Evolutionary conservation across 2,113 vertebrate species (phyloP).

Genomic region (Perca schrenkii): DNA sequence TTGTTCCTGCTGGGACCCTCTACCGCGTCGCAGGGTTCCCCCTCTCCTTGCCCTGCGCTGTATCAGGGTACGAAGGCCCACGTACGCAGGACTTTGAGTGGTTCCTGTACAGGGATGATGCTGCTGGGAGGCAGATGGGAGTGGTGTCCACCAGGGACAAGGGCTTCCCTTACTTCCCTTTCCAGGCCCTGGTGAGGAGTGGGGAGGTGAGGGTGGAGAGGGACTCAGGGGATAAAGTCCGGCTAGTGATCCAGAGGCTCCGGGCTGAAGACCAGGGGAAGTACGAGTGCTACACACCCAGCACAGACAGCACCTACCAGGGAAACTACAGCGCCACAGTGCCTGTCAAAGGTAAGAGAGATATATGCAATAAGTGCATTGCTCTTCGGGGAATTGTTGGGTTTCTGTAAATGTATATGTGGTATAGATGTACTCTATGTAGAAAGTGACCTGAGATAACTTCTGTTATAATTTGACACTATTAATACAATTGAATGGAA

Average conservation of each 20-base stretch:
- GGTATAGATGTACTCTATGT: too few relatives aligned
- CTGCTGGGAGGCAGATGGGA: constrained; percentile 80
- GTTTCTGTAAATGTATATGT: too few relatives aligned
- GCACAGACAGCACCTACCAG: constrained; percentile 85
- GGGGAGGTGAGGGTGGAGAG: constrained; percentile 89
- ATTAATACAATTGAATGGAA: too few relatives aligned
- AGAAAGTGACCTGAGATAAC: too few relatives aligned
- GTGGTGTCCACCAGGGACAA: constrained; percentile 88
- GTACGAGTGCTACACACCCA: constrained; percentile 92
- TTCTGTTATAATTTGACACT: too few relatives aligned
- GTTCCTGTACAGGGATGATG: constrained; percentile 85
- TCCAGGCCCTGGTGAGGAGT: constrained; percentile 78
- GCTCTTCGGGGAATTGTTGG: too few relatives aligned
- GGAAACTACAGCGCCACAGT: constrained; percentile 89
- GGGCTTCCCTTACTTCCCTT: constrained; percentile 85
- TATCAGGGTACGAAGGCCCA: constrained; percentile 87
- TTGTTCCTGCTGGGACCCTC: constrained; percentile 86
- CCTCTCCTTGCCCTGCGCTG: constrained; percentile 86
- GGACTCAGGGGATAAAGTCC: constrained; percentile 83
- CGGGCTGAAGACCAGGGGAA: constrained; percentile 87
- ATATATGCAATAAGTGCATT: too few relatives aligned
- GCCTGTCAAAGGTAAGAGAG: constrained; percentile 85
- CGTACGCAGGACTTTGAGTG: constrained; percentile 91
- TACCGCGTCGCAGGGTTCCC: constrained; percentile 88
- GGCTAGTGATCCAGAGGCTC: constrained; percentile 85